These are phyloP conservation scores for Phania funesta DNA, from an alignment of 2,888 invertebrate genomes.

Conservation along the genomic window DNA sequence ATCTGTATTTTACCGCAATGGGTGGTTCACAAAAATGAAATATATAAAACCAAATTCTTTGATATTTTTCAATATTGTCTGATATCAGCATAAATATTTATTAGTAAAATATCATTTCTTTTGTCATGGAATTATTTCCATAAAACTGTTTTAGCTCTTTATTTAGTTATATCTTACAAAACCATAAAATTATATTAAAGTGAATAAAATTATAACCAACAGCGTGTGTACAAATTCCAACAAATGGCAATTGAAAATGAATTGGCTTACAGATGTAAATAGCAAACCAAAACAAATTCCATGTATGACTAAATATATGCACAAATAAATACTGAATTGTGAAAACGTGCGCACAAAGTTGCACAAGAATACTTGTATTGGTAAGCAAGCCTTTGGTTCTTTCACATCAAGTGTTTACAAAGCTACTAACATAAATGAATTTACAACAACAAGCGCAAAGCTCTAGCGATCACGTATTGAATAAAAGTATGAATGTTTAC, in stretches of 20 bases:
- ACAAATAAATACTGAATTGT: not conserved
- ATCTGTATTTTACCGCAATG: no score
- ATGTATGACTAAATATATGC: not conserved
- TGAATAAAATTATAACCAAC: no score
- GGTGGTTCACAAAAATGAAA: no score
- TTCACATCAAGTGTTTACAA: constrained; percentile 26
- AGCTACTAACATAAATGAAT: constrained; percentile 27
- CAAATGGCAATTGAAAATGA: constrained; percentile 46
- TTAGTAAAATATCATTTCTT: no score
- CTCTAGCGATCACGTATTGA: not conserved
- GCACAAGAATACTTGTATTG: not conserved
- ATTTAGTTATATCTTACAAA: no score
- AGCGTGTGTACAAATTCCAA: constrained; percentile 30
- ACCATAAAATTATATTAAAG: no score
- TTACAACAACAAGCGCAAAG: not conserved
- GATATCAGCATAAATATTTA: no score
- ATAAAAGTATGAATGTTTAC: not conserved
- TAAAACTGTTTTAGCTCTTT: no score
- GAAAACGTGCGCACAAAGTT: constrained; percentile 11
- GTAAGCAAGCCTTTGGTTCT: constrained; percentile 1
- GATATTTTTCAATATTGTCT: no score
- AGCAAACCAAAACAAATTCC: not conserved
- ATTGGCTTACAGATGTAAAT: constrained; percentile 31
- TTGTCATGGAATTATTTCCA: no score
- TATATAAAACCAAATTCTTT: no score